Percentiles rank a stretch among this genome's conserved stretches.
phyloP scores from a whole-genome alignment of 2,113 vertebrate genomes.

The Phalacrocorax aristotelis region DNA sequence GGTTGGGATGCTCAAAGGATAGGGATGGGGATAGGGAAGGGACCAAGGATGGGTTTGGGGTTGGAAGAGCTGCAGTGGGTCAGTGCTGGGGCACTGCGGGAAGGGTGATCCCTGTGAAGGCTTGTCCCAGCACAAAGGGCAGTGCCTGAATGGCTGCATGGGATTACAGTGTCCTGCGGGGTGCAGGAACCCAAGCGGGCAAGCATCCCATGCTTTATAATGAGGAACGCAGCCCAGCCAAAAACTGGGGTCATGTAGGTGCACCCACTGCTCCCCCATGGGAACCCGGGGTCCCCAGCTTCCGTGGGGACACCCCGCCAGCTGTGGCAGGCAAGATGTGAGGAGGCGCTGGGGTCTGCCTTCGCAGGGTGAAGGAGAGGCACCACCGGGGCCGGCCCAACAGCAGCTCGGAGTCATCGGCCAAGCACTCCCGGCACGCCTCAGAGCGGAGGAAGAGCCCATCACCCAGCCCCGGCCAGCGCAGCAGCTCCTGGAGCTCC shows the following conservation, averaged over 20 bases:
- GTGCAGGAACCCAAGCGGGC: background rate
- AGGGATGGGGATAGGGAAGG: background rate
- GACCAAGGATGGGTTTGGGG: no score
- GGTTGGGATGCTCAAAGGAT: background rate
- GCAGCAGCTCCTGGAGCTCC: slow-evolving; percentile 91
- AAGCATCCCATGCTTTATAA: background rate
- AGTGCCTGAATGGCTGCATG: background rate
- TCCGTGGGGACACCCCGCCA: background rate
- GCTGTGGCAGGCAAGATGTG: accelerated
- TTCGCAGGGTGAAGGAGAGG: slow-evolving; percentile 74
- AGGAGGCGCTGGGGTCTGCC: background rate
- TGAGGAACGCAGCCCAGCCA: background rate
- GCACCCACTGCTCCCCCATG: accelerated
- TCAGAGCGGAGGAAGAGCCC: slow-evolving; percentile 85
- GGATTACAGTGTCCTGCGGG: background rate
- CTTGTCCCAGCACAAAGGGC: accelerated
- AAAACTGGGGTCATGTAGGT: accelerated
- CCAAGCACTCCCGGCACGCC: slow-evolving; percentile 76
- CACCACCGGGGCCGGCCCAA: slow-evolving; percentile 76
- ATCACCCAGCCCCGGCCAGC: slow-evolving; percentile 77
- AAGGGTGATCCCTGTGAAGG: background rate
- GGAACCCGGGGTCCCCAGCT: background rate
- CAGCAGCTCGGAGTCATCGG: slow-evolving; percentile 82
- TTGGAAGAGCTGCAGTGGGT: background rate
- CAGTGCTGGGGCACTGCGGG: accelerated